Percentiles rank a stretch among this genome's conserved stretches.
These are phyloP conservation scores for Cryptosula pallasiana DNA, from an alignment of 2,888 invertebrate genomes.

Conservation along the genomic window DNA sequence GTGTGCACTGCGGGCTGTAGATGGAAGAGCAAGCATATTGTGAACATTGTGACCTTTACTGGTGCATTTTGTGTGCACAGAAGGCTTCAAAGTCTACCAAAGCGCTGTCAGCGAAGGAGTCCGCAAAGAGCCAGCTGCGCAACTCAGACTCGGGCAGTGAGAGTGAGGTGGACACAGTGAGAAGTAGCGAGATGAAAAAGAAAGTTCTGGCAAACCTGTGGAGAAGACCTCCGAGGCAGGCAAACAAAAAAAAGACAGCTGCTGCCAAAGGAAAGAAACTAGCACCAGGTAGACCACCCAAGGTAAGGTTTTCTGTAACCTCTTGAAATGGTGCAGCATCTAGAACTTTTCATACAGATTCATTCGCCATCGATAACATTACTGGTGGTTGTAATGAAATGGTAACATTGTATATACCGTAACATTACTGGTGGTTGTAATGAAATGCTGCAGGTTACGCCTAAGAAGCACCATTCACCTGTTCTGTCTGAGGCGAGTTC, in stretches of 20 bases:
- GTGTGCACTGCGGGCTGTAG: too few species aligned
- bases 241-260: not conserved
- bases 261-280: not conserved
- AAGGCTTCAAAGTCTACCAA: not conserved
- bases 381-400: too few species aligned
- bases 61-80: too few species aligned
- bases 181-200: conserved; percentile 14
- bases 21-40: too few species aligned
- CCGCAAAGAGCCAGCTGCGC: not conserved
- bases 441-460: too few species aligned
- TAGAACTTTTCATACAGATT: too few species aligned
- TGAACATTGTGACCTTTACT: too few species aligned
- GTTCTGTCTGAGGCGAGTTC: not conserved
- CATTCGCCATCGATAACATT: too few species aligned
- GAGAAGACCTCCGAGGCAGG: not conserved
- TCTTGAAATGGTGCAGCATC: too few species aligned
- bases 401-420: too few species aligned
- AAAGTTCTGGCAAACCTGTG: conserved; percentile 1
- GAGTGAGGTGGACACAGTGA: conserved; percentile 12
- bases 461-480: too few species aligned
- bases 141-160: conserved; percentile 7
- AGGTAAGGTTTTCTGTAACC: conserved; percentile 9
- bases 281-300: not conserved
- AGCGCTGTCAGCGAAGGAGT: not conserved
- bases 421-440: too few species aligned